Base-by-base conservation (phyloP, 2,113 vertebrate species). In the Brachyhypopomus occidentalis region DNA sequence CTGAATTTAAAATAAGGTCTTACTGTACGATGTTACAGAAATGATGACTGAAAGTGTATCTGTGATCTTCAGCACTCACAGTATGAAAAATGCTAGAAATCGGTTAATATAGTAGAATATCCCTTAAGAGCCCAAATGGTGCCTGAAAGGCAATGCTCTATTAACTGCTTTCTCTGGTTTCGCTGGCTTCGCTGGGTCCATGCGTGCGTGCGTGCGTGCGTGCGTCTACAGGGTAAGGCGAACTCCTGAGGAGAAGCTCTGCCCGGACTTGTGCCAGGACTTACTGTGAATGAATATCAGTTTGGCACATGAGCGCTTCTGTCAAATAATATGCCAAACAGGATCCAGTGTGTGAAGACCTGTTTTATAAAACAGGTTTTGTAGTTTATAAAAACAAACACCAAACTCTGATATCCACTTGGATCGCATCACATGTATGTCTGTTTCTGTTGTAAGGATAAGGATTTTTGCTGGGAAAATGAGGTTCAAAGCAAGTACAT, bases 221-320 rank as follows among this genome's bases (percentile, higher is more conserved):
- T 8, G 55, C 14, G 34, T 23, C 2, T 64, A 56, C 22, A 41
- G 23, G 2, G 9, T 38, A 52, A 70, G 2, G 73, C 22, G 14
- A 4, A 16, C 59, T 77, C 66, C 59, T 38, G 23, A 72, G 72
- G 59, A 0, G 19, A 72, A 66, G 20, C 20, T 11, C 19, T 38
- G 34, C 20, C 20, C 22, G 27, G 59, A 74, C 14, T 5, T 52
- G 11, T 30, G 60, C 52, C 71, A 52, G 19, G 19, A 48, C 52
- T 74, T 6, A 62, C 19, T 38, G 25, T 79, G 77, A 79, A 70
- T 79, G 77, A 79, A 69, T 22, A 69, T 52, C 36, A 6, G 3
- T 30, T 38, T 82, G 64, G 38, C 48, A 78, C 30, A 73, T 38
- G 48, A 55, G 41, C 55, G 69, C 60, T 34, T 22, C 36, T 71